These are phyloP conservation scores for Zonotrichia leucophrys DNA, from an alignment of 2,113 vertebrate genomes.

Conservation along the genomic window DNA sequence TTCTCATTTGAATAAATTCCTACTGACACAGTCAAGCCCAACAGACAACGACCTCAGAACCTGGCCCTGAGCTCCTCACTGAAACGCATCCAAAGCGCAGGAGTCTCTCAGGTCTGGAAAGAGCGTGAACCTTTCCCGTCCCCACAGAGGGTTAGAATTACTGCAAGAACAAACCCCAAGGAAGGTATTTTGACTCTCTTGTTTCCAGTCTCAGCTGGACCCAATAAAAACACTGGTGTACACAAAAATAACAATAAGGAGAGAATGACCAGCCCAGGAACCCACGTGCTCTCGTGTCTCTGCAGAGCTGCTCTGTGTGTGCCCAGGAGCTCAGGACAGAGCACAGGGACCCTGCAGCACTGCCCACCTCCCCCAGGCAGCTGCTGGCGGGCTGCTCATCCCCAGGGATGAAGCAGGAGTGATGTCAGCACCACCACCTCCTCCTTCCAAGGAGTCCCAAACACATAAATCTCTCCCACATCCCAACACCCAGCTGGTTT, in stretches of 20 bases:
- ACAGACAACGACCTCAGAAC: constrained; percentile 26
- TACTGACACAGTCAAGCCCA: constrained; percentile 15
- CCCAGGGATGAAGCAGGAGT: neutral
- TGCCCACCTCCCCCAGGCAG: neutral
- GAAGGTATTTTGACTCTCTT: constrained; percentile 1
- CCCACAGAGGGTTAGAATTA: neutral
- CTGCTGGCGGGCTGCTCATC: neutral
- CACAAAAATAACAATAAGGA: constrained; percentile 6
- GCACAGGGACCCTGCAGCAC: neutral
- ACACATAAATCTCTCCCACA: neutral
- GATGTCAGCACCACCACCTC: neutral
- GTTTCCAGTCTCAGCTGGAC: neutral
- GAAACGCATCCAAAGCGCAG: neutral
- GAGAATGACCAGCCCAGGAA: neutral
- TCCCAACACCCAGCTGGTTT: neutral
- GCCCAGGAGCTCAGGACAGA: neutral
- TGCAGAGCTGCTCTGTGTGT: neutral
- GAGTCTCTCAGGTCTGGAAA: neutral
- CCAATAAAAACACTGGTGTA: neutral
- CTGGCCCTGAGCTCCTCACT: neutral
- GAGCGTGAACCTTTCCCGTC: neutral
- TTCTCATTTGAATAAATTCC: constrained; percentile 53
- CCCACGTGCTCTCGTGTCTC: neutral
- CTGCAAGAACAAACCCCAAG: neutral
- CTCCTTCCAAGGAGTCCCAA: neutral